phyloP scores from a whole-genome alignment of 2,113 vertebrate genomes.

The Cinclus cinclus region DNA sequence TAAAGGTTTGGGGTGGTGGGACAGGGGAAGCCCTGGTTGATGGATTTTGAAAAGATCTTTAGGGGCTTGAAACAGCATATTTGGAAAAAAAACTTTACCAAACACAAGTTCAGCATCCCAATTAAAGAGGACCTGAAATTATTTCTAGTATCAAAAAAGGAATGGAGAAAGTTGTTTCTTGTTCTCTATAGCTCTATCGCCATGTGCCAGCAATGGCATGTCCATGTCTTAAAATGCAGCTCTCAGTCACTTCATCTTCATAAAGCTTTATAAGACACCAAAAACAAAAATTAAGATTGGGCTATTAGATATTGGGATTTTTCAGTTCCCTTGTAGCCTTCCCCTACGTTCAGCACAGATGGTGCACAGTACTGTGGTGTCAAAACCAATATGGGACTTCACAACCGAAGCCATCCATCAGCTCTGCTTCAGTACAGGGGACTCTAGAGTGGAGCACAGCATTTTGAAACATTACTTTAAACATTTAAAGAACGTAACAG shows the following conservation, averaged over 20 bases:
- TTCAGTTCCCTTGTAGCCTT: not conserved
- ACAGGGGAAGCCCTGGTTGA: fast-evolving
- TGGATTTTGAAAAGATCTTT: not conserved
- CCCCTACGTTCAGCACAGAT: not conserved
- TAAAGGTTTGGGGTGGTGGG: fast-evolving
- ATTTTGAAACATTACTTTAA: not conserved
- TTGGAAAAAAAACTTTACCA: not conserved
- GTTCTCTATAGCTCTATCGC: not conserved
- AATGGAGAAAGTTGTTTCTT: not conserved
- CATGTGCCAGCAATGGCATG: not conserved
- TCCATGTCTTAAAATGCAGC: not conserved
- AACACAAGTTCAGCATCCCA: not conserved
- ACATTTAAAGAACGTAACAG: not conserved
- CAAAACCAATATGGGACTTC: not conserved
- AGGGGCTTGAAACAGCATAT: not conserved
- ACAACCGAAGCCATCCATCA: not conserved
- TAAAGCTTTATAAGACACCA: not conserved
- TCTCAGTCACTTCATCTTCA: not conserved
- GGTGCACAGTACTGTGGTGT: not conserved
- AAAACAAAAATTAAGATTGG: not conserved
- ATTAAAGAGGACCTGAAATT: not conserved
- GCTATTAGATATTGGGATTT: not conserved
- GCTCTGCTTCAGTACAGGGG: not conserved
- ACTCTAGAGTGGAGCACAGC: not conserved
- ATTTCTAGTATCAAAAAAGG: not conserved